Base-by-base conservation (phyloP, 2,888 invertebrate species). In the Drosophila infuscata region DNA sequence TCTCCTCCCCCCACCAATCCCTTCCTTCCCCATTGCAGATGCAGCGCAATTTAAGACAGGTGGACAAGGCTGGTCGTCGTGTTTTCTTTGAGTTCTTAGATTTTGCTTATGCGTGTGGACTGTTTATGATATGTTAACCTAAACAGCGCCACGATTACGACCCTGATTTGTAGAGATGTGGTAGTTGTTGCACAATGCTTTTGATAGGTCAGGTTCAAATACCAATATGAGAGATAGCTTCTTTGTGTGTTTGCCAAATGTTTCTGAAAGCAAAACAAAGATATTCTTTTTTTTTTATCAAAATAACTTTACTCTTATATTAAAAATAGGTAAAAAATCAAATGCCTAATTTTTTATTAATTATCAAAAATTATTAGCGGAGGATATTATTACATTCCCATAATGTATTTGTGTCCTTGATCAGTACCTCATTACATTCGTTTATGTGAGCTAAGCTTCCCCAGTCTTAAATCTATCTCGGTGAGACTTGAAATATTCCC, bases 41-140 rank as follows among this genome's bases (percentile, higher is more conserved):
- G 3, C 17, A 33, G 33, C 62, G 80, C 74, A 80, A 73, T 43
- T 60, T 12, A 56, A 76, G 64, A 63, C 67, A 59, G 58, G 52
- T 59, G 46, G 36, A 41, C 76, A 79, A 73, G 76, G 68, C 61
- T 62, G 61, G 7, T 33, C 20, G 48, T 3, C 32, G 29, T 35
- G 7, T 6, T 33, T 15, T 43, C 25, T 29, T 7, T 57, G 17
- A 1, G 30, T 8, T 17, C 9, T 8, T 32, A 5, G 12, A 11
- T 8, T 54, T 12, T 29, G 74, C 53, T 70, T 41, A 63, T 74
- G 62, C 70, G 46, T 17, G n/a, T 7, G 3, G 17, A 1, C 33
- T 36, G n/a, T 49, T 60, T 15, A 29, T 9, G 56, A 68, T 4
- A 17, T 48, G 4, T 6, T 11, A 54, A 36, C 35, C 15, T 9